These are phyloP conservation scores for Timema cristinae DNA, from an alignment of 2,888 invertebrate species.

Conservation along the genomic window DNA sequence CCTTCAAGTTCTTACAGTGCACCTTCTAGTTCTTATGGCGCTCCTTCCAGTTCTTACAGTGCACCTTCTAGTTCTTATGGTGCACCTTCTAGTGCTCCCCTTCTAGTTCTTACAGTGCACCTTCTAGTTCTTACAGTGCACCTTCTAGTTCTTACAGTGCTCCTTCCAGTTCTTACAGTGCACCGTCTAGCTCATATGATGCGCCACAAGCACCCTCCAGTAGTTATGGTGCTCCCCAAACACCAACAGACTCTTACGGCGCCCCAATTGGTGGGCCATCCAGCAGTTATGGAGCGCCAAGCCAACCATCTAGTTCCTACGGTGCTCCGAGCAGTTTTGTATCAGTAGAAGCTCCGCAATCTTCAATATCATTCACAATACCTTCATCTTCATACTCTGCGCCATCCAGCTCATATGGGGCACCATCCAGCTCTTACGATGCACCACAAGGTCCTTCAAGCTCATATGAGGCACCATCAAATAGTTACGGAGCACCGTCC, in stretches of 20 bases:
- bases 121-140: constrained; percentile 31
- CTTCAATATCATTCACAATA: constrained; percentile 22
- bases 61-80: constrained; percentile 21
- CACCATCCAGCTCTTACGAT: constrained; percentile 14
- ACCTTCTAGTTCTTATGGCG: constrained; percentile 31
- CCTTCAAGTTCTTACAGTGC: constrained; percentile 28
- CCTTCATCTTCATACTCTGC: constrained; percentile 25
- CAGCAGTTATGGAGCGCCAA: constrained; percentile 26
- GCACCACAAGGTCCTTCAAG: constrained; percentile 12
- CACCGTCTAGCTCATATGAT: constrained; percentile 41
- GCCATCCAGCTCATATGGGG: constrained; percentile 24
- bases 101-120: constrained; percentile 32
- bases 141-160: constrained; percentile 30
- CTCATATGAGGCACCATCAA: constrained; percentile 19
- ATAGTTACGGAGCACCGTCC: constrained; percentile 18
- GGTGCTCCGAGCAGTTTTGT: constrained; percentile 19
- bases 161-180: constrained; percentile 42
- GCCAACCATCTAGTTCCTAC: constrained; percentile 8
- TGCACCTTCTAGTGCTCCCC: constrained; percentile 32
- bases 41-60: constrained; percentile 33
- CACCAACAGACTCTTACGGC: constrained; percentile 26
- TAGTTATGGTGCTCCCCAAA: constrained; percentile 28
- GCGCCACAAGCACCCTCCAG: constrained; percentile 29
- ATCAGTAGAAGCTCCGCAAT: background rate
- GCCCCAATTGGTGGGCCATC: constrained; percentile 24